Base-by-base conservation (phyloP, 2,113 vertebrate genomes). In the Carassius auratus region DNA sequence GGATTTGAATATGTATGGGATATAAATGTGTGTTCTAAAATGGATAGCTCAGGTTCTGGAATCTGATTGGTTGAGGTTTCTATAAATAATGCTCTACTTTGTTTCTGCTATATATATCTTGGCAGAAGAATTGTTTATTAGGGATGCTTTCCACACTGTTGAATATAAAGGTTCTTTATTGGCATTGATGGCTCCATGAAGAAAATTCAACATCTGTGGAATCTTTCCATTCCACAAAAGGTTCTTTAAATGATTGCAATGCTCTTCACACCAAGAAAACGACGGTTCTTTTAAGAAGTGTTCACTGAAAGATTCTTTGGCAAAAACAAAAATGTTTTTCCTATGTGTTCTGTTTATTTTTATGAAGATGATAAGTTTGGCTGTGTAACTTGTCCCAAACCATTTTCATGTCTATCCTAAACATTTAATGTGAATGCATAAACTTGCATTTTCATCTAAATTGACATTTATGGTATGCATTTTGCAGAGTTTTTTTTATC, bases 61-160 rank as follows among this genome's bases (percentile, higher is more conserved):
- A 48, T 30, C 38, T 45, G 59, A 59, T 78, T 52, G 59, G 23
- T 45, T 48, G 38, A 81, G 26, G 61, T 61, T 79, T 38, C 77
- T 62, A 80, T 42, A 36, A n/a, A 75, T 75, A 75, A 38, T 19
- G 36, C 15, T 69, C 66, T 69, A 36, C 66, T 76, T n/a, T 74
- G 17, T 38, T 21, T 73, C 17, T 73, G 17, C 33, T 42, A 42
- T 42, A 42, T 42, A 74, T 48, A 14, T 23, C 8, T 71, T 42
- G 36, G 68, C 36, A 38, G 21, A 12, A n/a, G 4, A 42, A 42
- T 12, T 1, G 30, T 0, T 36, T 36, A 69, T 36, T 19, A 36
- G 30, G 3, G 7, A 36, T 71, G 17, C 36, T 42, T 38, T 59
- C 17, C 19, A 57, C 52, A 19, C 52, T 59, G 6, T 59, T 59